Conservation (phyloP, 2,113 vertebrate genomes). For the Theristicus caerulescens region DNA sequence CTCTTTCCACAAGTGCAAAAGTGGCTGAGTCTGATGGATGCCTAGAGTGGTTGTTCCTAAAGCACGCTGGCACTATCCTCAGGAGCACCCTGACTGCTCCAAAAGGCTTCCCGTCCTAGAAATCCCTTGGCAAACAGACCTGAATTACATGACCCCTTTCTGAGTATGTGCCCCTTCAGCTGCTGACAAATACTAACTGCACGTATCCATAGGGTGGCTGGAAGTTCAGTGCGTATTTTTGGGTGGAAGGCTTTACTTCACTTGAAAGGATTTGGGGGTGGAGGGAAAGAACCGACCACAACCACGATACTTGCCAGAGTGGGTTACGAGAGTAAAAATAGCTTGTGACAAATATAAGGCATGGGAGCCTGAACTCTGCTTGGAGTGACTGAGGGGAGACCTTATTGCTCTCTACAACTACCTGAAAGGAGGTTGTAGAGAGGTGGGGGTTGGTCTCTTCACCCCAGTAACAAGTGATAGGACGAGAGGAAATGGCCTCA, state of each 20-base stretch:
- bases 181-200: neutral
- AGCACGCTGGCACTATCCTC: neutral
- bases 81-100: neutral
- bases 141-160: neutral
- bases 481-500: too few relatives aligned
- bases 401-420: too few relatives aligned
- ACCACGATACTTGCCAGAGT: fast-evolving
- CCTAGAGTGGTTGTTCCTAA: neutral
- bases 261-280: neutral
- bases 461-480: too few relatives aligned
- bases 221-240: neutral
- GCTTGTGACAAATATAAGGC: neutral
- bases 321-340: neutral
- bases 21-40: neutral
- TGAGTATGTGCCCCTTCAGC: neutral
- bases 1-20: neutral
- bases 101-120: neutral
- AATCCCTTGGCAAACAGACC: neutral
- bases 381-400: neutral
- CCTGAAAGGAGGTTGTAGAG: too few relatives aligned
- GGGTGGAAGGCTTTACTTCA: neutral
- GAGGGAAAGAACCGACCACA: neutral
- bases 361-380: neutral
- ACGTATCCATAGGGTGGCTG: neutral
- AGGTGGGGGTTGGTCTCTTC: too few relatives aligned